Base-by-base conservation (phyloP, 2,888 invertebrate species). In the Rotaria magnacalcarata region DNA sequence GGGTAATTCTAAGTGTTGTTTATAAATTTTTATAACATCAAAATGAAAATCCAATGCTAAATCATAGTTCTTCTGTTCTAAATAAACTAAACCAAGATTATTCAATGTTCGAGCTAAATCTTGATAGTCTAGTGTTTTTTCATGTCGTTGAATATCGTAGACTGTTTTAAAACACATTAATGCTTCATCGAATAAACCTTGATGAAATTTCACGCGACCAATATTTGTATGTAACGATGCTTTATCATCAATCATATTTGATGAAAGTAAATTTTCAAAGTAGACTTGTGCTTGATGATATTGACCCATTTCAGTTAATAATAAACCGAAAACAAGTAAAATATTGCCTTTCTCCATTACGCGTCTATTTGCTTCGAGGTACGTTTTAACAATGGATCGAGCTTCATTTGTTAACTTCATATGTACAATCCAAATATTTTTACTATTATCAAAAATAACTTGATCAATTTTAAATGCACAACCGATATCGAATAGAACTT, bases 151-250 rank as follows among this genome's bases (percentile, higher is more conserved):
- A 47, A 80, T 24, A 47, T 80, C 16, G n/a, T 80, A 80, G 3
- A 10, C 43, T 4, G 6, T 43, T 47, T 80, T 7, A 47, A 80
- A 80, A 47, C 47, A 24, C n/a, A n/a, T 24, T 11, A 80, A 24
- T 24, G 80, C 80, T 24, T 80, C 80, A 80, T 80, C 14, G n/a
- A 11, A 80, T 80, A 47, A 11, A 80, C 80, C 80, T 80, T 80
- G 19, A 14, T 80, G 19, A 47, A 24, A 80, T 47, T 80, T 80
- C 0, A 47, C 47, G 10, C 80, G 80, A 47, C 80, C 80, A 3
- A n/a, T 47, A 47, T 80, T 80, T 24, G 80, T 80, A n/a, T 24
- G 47, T 21, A 80, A 11, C 19, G 80, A 24, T 43, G 47, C n/a
- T 80, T 21, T 21, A 80, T 80, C 80, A 10, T 80, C n/a, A n/a